Evolutionary conservation across 1,140 invertebrate genomes (phyloP), one percentile per base, ranked within the genome.

Genomic region (Limonius californicus): DNA sequence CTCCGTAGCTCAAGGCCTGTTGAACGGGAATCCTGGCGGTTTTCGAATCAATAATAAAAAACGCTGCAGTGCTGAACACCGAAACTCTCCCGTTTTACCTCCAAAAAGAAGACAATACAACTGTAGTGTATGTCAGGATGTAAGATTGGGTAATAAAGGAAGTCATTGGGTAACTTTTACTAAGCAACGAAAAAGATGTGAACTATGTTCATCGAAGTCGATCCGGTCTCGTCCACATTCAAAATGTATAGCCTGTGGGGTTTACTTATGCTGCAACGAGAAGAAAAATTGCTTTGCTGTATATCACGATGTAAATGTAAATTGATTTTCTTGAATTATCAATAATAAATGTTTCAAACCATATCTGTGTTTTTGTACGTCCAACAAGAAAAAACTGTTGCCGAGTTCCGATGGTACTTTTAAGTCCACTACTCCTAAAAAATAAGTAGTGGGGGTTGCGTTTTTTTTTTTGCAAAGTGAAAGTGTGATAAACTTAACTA

Each of bases 151-250:
- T 57, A 76, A 76, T 62, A 69, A 67, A 67, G 70, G 72, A 42
- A 66, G 69, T 27, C 74, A 75, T 69, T 76, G 74, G 71, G 64
- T 70, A 54, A 67, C 60, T 16, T 77, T 73, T 64, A 57, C 59
- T 63, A 45, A 66, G 54, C 74, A 71, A 43, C 71, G 70, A 61
- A 68, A 69, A 61, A 70, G 71, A 64, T 74, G 74, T 70, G 71
- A 76, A 61, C 64, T 74, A 60, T 77, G 71, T 21, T 7, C 16
- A 50, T 19, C 14, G 9, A 8, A 7, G 16, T n/a, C n/a, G n/a
- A n/a, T 50, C n/a, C 45, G 19, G 14, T 19, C n/a, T 12, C n/a
- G 35, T 11, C n/a, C 35, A 11, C n/a, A 14, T 39, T 50, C 35
- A 39, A 39, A 11, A 11, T 39, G 35, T 14, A 11, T n/a, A 6